phyloP scores from a whole-genome alignment of 2,797 vertebrate species.

The Peromyscus eremicus region DNA sequence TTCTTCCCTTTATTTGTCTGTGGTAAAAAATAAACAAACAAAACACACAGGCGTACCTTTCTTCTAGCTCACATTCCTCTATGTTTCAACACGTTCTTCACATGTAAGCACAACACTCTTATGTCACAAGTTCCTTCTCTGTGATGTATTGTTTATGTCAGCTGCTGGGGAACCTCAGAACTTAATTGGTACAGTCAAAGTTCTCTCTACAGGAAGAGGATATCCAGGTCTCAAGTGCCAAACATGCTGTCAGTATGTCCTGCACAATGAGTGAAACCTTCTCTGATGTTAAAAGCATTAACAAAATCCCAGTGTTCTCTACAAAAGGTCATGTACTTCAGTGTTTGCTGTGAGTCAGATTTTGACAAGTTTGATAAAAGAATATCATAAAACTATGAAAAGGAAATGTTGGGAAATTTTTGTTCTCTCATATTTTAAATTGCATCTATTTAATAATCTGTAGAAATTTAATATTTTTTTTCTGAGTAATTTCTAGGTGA shows the following conservation, averaged over 20 bases:
- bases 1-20: constrained; percentile 56
- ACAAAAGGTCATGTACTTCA: constrained; percentile 39
- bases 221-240: constrained; percentile 43
- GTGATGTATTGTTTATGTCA: not conserved
- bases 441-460: not conserved
- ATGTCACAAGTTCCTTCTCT: not conserved
- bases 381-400: constrained; percentile 34
- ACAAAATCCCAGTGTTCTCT: not conserved
- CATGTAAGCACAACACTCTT: not conserved
- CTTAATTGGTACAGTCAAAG: not conserved
- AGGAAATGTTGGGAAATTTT: not conserved
- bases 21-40: not conserved
- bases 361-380: constrained; percentile 42
- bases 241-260: not conserved
- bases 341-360: constrained; percentile 10
- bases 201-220: constrained; percentile 38
- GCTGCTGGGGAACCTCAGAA: constrained; percentile 27
- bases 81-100: constrained; percentile 62
- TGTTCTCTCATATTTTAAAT: constrained; percentile 14
- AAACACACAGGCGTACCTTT: not conserved
- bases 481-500: not conserved
- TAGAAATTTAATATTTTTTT: constrained; percentile 28
- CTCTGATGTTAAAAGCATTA: not conserved
- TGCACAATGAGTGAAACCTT: constrained; percentile 7
- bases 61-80: not conserved